Percentiles rank a stretch among this genome's conserved stretches.
Conservation (phyloP, 2,888 invertebrate species). For the Xestoiulus laeticollis region DNA sequence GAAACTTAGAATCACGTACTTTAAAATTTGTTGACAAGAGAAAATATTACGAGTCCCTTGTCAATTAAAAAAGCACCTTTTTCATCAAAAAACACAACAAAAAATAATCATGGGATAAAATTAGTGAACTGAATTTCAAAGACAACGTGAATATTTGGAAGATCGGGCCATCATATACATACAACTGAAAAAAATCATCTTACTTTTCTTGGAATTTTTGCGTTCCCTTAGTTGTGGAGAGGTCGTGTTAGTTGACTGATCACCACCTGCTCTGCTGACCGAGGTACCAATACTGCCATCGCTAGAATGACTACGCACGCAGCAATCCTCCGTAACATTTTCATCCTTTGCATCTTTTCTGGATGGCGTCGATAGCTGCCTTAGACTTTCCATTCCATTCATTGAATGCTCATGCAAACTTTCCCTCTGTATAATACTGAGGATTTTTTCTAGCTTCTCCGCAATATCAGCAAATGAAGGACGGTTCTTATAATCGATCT, state of each 20-base stretch:
- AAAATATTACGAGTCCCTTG: no score
- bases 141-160: no score
- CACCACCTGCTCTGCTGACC: neutral
- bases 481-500: slow-evolving; percentile 88
- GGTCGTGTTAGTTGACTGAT: neutral
- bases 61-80: no score
- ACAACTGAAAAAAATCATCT: slow-evolving; percentile 15
- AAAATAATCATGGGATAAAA: no score
- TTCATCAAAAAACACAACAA: no score
- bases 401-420: neutral
- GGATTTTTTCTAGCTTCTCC: slow-evolving; percentile 65
- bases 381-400: neutral
- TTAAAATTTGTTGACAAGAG: no score
- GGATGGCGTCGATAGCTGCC: neutral
- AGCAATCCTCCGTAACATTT: neutral
- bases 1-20: no score
- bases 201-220: slow-evolving; percentile 18
- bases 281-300: neutral
- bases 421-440: neutral
- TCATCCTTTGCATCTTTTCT: neutral
- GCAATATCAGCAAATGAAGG: slow-evolving; percentile 87
- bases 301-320: slow-evolving; percentile 16
- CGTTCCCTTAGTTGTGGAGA: slow-evolving; percentile 21
- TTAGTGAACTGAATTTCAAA: no score
- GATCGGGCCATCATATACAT: no score